Conservation (phyloP, 2,797 vertebrate species). For the Pipistrellus nathusii region DNA sequence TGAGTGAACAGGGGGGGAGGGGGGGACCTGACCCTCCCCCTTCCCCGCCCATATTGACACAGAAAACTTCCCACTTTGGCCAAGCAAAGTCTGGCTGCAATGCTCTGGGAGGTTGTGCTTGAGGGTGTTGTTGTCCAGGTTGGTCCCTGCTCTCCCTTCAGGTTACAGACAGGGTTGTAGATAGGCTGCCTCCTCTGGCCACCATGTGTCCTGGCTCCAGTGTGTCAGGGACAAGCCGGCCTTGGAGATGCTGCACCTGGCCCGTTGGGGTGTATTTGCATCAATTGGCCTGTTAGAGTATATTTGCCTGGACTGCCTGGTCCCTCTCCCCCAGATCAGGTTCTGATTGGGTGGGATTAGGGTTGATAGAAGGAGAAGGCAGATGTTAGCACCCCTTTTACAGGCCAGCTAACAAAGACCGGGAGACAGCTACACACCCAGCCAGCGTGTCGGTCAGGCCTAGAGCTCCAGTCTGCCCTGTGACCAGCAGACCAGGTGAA, state of each 20-base stretch:
- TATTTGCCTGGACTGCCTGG: neutral
- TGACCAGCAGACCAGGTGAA: neutral
- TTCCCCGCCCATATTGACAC: accelerated
- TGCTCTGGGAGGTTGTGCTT: no score
- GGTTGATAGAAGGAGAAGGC: neutral
- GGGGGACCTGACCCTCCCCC: neutral
- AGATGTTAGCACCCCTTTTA: neutral
- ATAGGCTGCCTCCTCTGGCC: neutral
- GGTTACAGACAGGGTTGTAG: neutral
- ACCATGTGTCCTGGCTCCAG: neutral
- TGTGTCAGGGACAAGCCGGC: neutral
- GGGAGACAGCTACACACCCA: neutral
- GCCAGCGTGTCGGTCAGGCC: no score
- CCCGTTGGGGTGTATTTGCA: no score
- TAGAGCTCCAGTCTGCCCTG: neutral
- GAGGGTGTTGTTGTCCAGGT: no score
- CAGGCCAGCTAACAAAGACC: neutral
- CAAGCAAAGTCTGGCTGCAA: neutral
- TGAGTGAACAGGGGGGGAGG: neutral
- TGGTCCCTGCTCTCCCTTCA: neutral
- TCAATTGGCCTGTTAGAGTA: no score
- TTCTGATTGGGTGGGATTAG: neutral
- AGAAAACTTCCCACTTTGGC: neutral
- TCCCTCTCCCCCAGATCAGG: neutral
- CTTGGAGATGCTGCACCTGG: neutral